Conservation (phyloP, 2,113 vertebrate genomes). For the Malurus alboscapulatus region DNA sequence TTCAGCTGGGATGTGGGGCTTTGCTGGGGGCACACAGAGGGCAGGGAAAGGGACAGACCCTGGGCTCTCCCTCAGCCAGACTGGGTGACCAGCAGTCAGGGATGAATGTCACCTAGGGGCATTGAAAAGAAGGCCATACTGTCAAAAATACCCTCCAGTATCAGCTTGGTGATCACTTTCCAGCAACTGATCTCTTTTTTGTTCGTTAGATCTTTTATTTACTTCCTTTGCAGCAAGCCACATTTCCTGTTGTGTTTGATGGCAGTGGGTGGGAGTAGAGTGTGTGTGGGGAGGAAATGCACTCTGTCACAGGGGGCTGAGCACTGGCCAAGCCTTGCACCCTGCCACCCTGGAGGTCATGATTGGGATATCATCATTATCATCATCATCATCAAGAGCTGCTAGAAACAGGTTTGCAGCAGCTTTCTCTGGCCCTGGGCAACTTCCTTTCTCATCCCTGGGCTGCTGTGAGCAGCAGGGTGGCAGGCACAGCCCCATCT, state of each 20-base stretch:
- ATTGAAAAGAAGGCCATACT: neutral
- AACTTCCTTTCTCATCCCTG: neutral
- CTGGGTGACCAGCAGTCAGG: neutral
- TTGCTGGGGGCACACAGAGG: neutral
- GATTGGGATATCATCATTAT: neutral
- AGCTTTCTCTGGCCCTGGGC: neutral
- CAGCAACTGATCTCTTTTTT: neutral
- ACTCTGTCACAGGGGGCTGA: fast-evolving
- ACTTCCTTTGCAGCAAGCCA: neutral
- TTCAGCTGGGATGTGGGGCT: neutral
- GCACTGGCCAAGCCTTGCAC: neutral
- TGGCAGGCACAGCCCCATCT: neutral
- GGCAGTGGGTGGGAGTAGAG: neutral
- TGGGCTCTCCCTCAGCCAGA: neutral
- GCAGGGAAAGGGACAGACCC: neutral
- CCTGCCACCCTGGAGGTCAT: neutral
- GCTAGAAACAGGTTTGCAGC: neutral
- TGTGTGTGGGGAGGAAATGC: neutral
- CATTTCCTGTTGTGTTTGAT: neutral
- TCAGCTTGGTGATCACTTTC: neutral
- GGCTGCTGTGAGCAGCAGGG: fast-evolving
- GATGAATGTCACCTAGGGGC: neutral
- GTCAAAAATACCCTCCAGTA: neutral
- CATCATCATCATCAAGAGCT: neutral
- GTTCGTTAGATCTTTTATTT: neutral